These are phyloP conservation scores for Eretmochelys imbricata DNA, from an alignment of 2,113 vertebrate species.

Conservation along the genomic window DNA sequence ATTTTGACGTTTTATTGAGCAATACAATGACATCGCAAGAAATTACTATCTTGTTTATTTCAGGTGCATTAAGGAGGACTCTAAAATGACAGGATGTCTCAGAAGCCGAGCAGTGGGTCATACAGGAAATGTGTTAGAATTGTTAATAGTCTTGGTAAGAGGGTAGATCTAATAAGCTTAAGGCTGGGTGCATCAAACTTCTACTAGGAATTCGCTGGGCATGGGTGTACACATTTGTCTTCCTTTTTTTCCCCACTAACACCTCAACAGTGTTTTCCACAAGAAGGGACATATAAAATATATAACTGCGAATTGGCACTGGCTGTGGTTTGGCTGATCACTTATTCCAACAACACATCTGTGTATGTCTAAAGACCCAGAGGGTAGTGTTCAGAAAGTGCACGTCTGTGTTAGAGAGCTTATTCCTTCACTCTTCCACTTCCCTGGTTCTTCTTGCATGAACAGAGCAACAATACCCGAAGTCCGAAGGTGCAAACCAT, in stretches of 20 bases:
- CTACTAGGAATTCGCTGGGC: neutral
- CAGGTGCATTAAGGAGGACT: neutral
- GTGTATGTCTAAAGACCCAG: neutral
- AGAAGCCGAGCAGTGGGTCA: neutral
- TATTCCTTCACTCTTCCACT: too few relatives aligned
- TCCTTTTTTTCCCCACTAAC: too few relatives aligned
- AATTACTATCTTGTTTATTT: neutral
- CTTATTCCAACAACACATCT: rapidly evolving
- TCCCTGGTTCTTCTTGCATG: too few relatives aligned
- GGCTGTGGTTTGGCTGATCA: neutral
- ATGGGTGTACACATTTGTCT: neutral
- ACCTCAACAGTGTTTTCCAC: neutral
- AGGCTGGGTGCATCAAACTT: neutral
- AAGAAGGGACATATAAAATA: neutral
- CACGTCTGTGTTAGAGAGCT: too few relatives aligned
- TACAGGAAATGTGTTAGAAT: neutral
- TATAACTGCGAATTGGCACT: neutral
- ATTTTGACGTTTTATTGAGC: constrained; percentile 22
- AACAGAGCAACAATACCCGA: too few relatives aligned
- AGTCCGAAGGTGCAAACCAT: too few relatives aligned
- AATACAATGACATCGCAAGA: neutral
- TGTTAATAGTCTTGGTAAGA: neutral
- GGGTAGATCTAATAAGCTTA: neutral
- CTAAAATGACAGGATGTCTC: neutral
- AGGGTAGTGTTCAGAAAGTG: neutral